Conservation (phyloP, 2,797 vertebrate species). For the Microctenopoma steveboyesi region DNA sequence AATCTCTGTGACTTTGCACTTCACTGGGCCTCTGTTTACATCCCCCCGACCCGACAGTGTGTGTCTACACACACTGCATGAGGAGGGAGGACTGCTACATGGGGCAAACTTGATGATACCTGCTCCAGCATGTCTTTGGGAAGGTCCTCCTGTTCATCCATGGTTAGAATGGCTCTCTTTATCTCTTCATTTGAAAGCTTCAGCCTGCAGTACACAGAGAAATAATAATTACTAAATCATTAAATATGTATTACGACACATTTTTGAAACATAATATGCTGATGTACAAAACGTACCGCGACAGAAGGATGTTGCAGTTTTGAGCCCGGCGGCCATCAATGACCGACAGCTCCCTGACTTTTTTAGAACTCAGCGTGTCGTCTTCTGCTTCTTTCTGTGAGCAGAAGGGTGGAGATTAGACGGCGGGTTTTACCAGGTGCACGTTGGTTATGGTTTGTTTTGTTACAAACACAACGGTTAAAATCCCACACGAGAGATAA, state of each 20-base stretch:
- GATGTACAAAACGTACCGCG: constrained; percentile 79
- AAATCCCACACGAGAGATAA: not conserved
- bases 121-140: constrained; percentile 99
- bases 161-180: constrained; percentile 95
- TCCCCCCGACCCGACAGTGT: too few species aligned
- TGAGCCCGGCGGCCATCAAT: constrained; percentile 97
- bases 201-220: constrained; percentile 82
- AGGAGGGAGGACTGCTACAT: not conserved
- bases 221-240: not conserved
- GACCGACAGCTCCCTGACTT: constrained; percentile 97
- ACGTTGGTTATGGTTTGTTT: not conserved
- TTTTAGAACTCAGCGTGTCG: constrained; percentile 91
- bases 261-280: not conserved
- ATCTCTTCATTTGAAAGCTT: constrained; percentile 98
- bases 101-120: constrained; percentile 72
- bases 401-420: constrained; percentile 8
- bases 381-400: constrained; percentile 91
- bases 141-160: constrained; percentile 99
- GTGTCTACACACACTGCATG: not conserved
- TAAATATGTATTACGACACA: not conserved
- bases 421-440: not conserved
- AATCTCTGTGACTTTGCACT: not conserved
- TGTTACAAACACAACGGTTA: constrained; percentile 1
- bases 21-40: too few species aligned
- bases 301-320: constrained; percentile 99